Evolutionary conservation across 1,140 invertebrate species (phyloP), one percentile per base, ranked within the genome.

Genomic region (Philaenus spumarius): DNA sequence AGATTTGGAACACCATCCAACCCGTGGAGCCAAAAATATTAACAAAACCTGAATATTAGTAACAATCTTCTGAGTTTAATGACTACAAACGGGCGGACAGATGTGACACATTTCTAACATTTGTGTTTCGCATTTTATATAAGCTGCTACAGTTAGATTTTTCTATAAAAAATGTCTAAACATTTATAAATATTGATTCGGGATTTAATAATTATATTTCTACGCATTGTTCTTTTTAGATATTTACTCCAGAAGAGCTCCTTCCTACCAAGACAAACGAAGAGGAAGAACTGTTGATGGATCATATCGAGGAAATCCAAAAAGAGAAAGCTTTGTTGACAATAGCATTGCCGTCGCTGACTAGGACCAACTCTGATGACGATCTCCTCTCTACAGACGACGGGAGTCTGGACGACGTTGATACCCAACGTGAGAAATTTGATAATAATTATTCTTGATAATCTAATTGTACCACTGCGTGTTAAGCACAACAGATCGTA

Each of bases 291-390:
- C 70, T 85, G 15, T 74, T 89, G 4, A 80, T 85, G 39, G 82
- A 81, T 19, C 84, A 88, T 64, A 86, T 89, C 52, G 78, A 87
- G 67, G 85, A 87, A 67, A 78, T 81, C 26, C 79, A 87, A 68
- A 87, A 89, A 69, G 87, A 91, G 69, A 93, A 92, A 70, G 86
- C 85, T 55, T 78, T 89, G 52, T 74, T 94, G 42, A 92, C 90
- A 1, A 85, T 82, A 37, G 84, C 85, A 42, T 73, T 93, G 62
- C 89, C 90, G 0, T 84, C 85, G 60, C 75, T 93, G 46, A 82
- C 83, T 4, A 77, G 89, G 59, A 83, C 87, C 15, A 87, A 86
- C 48, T 91, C 89, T 3, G 90, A 93, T 73, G 89, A 93, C 68
- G 90, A 93, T 68, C 72, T 85, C 62, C 78, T 91, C 59, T 80